Evolutionary conservation across 2,797 vertebrate species (phyloP).

Genomic region (Crocidura indochinensis): DNA sequence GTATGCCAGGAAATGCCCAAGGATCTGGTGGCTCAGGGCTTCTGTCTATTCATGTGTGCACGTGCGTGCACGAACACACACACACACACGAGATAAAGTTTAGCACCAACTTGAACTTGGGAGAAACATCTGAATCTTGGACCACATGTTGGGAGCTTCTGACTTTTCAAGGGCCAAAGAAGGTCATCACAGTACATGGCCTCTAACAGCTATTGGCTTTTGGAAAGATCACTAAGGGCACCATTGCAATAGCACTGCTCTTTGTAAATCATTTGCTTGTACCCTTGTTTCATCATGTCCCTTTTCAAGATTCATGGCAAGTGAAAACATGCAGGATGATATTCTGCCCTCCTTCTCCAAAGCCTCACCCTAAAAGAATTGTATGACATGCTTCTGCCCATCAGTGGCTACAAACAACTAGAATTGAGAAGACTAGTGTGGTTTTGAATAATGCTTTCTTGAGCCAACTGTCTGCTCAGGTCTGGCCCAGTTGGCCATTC

Average conservation of each 20-base stretch:
- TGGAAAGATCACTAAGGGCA: constrained; percentile 47
- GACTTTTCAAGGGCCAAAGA: constrained; percentile 40
- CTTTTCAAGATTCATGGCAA: constrained; percentile 52
- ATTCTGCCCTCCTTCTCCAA: constrained; percentile 69
- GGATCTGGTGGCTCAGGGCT: neutral
- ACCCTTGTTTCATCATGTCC: constrained; percentile 21
- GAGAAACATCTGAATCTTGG: neutral
- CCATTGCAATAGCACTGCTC: constrained; percentile 49
- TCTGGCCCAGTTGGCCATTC: constrained; percentile 71
- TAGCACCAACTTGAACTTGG: neutral
- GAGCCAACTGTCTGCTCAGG: constrained; percentile 63
- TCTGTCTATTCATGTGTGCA: no score
- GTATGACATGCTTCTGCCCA: constrained; percentile 62
- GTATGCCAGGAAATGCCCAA: neutral
- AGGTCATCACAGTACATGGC: neutral
- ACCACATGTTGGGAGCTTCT: neutral
- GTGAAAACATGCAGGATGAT: constrained; percentile 40
- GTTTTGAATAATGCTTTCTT: constrained; percentile 60
- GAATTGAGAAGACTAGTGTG: constrained; percentile 35
- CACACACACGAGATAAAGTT: neutral
- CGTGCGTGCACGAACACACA: no score
- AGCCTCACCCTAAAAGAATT: constrained; percentile 56
- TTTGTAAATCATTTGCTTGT: constrained; percentile 58
- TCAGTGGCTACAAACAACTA: constrained; percentile 67
- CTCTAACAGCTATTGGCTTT: constrained; percentile 33